A percentile compares a stretch with the other conserved stretches of the same genome.
Evolutionary conservation across 2,113 vertebrate genomes (phyloP).

Genomic region (Myiozetetes cayanensis): DNA sequence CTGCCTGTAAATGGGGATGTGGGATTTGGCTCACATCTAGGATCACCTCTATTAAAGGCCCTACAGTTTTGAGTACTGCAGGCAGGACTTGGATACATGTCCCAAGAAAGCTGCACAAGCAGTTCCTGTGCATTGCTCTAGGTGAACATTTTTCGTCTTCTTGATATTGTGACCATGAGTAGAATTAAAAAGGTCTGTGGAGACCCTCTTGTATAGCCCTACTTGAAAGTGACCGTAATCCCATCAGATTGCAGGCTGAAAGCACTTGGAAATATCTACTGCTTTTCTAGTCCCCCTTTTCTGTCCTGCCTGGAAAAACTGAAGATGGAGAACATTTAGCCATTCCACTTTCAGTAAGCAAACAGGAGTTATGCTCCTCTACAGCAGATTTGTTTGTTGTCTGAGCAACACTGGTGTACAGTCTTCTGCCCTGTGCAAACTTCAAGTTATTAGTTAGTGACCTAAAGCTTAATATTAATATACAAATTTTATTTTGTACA

Average conservation of each 20-base stretch:
- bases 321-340: neutral
- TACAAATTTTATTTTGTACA: neutral
- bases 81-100: neutral
- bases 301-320: neutral
- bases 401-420: neutral
- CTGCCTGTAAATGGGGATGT: neutral
- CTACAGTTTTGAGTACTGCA: neutral
- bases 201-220: neutral
- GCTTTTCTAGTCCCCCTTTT: neutral
- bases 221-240: neutral
- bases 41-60: neutral
- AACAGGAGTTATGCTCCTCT: neutral
- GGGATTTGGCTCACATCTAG: neutral
- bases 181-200: neutral
- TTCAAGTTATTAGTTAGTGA: neutral
- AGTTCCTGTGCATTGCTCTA: neutral
- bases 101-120: neutral
- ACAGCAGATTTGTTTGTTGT: neutral
- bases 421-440: neutral
- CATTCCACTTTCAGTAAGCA: neutral
- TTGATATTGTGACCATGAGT: rapidly evolving
- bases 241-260: neutral
- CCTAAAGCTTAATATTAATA: neutral
- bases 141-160: neutral
- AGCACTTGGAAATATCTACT: neutral